Percentiles rank a stretch among this genome's conserved stretches.
Conservation (phyloP, 2,888 invertebrate genomes). For the Cremastinae sp. region DNA sequence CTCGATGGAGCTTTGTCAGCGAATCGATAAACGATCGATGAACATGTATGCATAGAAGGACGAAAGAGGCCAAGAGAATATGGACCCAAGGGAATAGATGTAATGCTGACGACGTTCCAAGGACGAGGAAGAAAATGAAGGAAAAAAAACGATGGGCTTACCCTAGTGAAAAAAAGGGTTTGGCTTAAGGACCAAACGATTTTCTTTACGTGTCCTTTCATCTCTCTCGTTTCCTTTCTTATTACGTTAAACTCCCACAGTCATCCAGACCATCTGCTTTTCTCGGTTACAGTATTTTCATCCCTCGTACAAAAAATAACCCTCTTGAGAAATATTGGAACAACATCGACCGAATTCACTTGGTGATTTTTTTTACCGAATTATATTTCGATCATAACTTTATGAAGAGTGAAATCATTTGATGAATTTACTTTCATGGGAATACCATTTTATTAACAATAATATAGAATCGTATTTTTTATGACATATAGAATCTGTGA, state of each 20-base stretch:
- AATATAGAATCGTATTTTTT: no score
- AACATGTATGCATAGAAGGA: slow-evolving; percentile 45
- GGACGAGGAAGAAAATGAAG: slow-evolving; percentile 23
- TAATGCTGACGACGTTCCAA: slow-evolving; percentile 50
- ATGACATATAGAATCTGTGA: neutral
- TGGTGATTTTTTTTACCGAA: slow-evolving; percentile 4
- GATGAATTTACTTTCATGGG: no score
- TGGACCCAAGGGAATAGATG: slow-evolving; percentile 47
- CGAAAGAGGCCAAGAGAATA: slow-evolving; percentile 51
- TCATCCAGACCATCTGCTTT: slow-evolving; percentile 23
- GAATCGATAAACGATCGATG: slow-evolving; percentile 62
- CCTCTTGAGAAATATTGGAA: neutral
- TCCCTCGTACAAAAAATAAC: neutral
- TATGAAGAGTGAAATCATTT: neutral
- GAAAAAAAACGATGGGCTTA: slow-evolving; percentile 41
- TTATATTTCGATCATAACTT: neutral
- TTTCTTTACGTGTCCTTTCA: slow-evolving; percentile 26
- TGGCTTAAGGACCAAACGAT: slow-evolving; percentile 21
- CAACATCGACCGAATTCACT: neutral
- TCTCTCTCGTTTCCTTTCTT: slow-evolving; percentile 13
- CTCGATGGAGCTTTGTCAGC: slow-evolving; percentile 62
- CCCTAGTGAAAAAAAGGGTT: slow-evolving; percentile 27
- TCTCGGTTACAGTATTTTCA: neutral
- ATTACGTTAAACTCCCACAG: slow-evolving; percentile 13
- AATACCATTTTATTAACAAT: no score